Evolutionary conservation across 2,888 invertebrate species (phyloP), one percentile per base, ranked within the genome.

Genomic region (Willowsia nigromaculata): DNA sequence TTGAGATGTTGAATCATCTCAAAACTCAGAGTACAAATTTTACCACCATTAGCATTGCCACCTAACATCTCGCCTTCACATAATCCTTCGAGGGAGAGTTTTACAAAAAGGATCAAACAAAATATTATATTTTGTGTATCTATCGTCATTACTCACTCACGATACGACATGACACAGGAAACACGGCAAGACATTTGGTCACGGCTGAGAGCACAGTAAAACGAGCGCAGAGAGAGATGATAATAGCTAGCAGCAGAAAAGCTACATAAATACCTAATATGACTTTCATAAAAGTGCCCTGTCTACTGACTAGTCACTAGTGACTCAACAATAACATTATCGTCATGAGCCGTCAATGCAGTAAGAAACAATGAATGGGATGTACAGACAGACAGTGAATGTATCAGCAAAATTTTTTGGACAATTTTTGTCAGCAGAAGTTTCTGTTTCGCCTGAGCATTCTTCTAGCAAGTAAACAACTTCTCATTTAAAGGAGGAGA

Each of bases 111-210:
- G 62, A 11, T 25, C 47, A 68, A 15, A 83, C 65, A 83, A 81
- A 65, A 80, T 80, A 80, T 83, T 68, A 83, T 59, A 53, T 22
- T 53, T 53, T 2, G 18, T 2, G 18, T 53, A 22, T 53, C 53
- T 53, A 18, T 53, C 53, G 13, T 83, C 82, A 74, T 84, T 85
- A 74, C 74, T 59, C 56, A 85, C 74, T 85, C 40, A 74, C 33
- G 84, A 84, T 22, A 71, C 56, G 71, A 47, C 56, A 71, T 85
- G 85, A 76, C 76, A 85, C 85, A 85, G 85, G 85, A 85, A 85
- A 40, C 78, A 85, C 85, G 85, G 85, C 76, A 85, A 85, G 78
- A 78, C 85, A 85, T 85, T 85, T 85, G 78, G 85, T 85, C 85
- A 78, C 65, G 85, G 78, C 62, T 85, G 76, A 85, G 85, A 76